These are phyloP conservation scores for Nomada ferruginata DNA, from an alignment of 2,888 invertebrate species.

Conservation along the genomic window DNA sequence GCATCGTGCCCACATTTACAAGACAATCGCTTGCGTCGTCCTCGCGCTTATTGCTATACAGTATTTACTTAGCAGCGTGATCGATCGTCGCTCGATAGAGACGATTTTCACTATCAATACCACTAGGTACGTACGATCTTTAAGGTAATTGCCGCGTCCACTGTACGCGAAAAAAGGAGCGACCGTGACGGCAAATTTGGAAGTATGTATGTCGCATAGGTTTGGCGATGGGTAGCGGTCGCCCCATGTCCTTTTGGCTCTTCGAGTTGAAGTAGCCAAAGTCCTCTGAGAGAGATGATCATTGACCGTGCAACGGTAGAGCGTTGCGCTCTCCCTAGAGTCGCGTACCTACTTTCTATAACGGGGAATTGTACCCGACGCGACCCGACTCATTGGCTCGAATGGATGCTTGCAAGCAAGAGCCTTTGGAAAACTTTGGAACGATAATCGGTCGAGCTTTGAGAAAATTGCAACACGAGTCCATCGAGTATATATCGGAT, in stretches of 20 bases:
- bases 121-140: slow-evolving; percentile 74
- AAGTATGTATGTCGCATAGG: no score
- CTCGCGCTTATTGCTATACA: slow-evolving; percentile 89
- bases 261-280: no score
- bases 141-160: not conserved
- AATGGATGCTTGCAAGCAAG: no score
- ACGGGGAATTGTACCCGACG: no score
- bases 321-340: no score
- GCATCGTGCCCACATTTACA: slow-evolving; percentile 86
- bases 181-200: no score
- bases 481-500: not conserved
- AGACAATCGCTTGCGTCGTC: slow-evolving; percentile 86
- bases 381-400: no score
- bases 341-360: no score
- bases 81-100: slow-evolving; percentile 85
- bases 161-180: not conserved
- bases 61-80: slow-evolving; percentile 89
- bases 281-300: not conserved
- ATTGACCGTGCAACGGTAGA: not conserved
- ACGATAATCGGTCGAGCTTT: slow-evolving; percentile 12
- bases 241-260: no score
- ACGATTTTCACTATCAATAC: slow-evolving; percentile 82
- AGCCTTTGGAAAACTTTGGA: no score
- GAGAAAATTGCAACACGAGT: not conserved
- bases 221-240: no score